These are phyloP conservation scores for Acanthococcus lagerstroemiae DNA, from an alignment of 2,888 invertebrate genomes.

Conservation along the genomic window DNA sequence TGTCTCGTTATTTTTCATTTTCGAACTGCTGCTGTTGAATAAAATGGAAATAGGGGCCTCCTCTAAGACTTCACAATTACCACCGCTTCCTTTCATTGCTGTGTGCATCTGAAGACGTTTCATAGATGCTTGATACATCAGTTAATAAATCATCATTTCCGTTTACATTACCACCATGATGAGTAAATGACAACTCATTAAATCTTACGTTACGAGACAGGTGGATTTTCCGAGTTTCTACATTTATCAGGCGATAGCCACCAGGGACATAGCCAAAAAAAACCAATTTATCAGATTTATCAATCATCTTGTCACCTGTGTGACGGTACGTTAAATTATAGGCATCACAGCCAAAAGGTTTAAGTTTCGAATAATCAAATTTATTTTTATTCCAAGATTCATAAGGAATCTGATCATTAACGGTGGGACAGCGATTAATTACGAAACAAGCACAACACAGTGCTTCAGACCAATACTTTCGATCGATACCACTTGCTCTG, in stretches of 20 bases:
- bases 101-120: neutral
- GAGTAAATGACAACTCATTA: neutral
- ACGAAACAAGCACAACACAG: neutral
- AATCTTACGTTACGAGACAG: neutral
- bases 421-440: neutral
- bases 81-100: too few species aligned
- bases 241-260: neutral
- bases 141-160: neutral
- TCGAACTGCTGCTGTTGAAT: too few species aligned
- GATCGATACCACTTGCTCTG: neutral
- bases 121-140: too few species aligned
- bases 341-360: neutral
- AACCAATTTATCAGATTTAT: neutral
- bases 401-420: conserved; percentile 19
- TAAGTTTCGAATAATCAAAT: neutral
- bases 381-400: neutral
- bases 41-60: too few species aligned
- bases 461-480: neutral
- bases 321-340: neutral
- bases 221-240: neutral
- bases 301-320: neutral
- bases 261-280: neutral
- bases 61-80: too few species aligned
- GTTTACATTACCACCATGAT: neutral
- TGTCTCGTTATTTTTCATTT: too few species aligned